Percentiles rank a stretch among this genome's conserved stretches.
These are phyloP conservation scores for Enteromius thamalakanensis DNA, from an alignment of 2,797 vertebrate species.

Conservation along the genomic window DNA sequence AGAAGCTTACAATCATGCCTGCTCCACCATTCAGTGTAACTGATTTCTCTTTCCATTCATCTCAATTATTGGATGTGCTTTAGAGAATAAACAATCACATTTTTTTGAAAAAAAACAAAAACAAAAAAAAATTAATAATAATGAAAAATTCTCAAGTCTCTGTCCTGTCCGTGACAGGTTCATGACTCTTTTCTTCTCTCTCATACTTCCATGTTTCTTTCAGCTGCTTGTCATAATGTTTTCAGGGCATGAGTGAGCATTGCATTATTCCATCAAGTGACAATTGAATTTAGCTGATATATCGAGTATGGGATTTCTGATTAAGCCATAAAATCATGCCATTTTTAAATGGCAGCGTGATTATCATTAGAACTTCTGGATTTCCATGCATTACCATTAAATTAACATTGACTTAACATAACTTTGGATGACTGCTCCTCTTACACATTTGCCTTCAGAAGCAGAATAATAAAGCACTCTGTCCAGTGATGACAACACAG, in stretches of 20 bases:
- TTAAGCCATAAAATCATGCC: conserved; percentile 32
- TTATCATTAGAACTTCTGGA: conserved; percentile 36
- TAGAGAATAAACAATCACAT: conserved; percentile 79
- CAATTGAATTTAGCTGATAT: conserved; percentile 42
- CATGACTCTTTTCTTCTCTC: conserved; percentile 7
- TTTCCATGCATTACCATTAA: conserved; percentile 50
- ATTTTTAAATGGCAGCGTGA: conserved; percentile 29
- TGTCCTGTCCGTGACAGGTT: conserved; percentile 8
- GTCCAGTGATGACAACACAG: conserved; percentile 40
- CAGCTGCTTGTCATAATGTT: conserved; percentile 4
- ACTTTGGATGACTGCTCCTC: conserved; percentile 30
- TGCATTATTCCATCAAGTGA: conserved; percentile 1
- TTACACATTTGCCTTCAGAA: conserved; percentile 35
- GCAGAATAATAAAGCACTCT: conserved; percentile 33
- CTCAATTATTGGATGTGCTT: conserved; percentile 80
- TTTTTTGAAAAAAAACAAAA: conserved; percentile 60
- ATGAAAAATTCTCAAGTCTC: background rate
- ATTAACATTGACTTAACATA: conserved; percentile 48
- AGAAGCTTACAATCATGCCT: conserved; percentile 72
- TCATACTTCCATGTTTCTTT: conserved; percentile 15
- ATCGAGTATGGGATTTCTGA: conserved; percentile 23
- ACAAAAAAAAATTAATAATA: no score
- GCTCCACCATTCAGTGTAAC: conserved; percentile 75
- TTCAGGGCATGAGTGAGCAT: background rate
- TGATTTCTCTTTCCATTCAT: conserved; percentile 72